These are phyloP conservation scores for Diacarnus erythraeanus DNA, from an alignment of 37 sponge, comb jelly and placozoan species.

Conservation along the genomic window DNA sequence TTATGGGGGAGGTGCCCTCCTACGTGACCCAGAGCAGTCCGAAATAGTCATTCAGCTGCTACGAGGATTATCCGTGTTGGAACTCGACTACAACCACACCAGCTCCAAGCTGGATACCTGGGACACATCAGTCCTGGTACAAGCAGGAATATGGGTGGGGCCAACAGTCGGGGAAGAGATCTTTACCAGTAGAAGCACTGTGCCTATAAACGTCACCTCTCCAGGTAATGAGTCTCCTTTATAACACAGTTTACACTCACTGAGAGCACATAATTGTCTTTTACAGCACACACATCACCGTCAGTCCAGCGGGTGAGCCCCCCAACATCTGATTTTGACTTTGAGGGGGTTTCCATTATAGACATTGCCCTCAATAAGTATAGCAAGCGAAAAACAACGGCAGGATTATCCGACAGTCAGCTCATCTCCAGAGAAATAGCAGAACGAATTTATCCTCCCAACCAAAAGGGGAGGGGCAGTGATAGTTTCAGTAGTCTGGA, in stretches of 20 bases:
- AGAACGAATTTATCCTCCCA: neutral
- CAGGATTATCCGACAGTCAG: slow-evolving; percentile 16
- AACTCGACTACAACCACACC: slow-evolving; percentile 42
- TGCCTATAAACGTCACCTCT: neutral
- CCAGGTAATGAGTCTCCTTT: neutral
- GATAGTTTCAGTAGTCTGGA: neutral
- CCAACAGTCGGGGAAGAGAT: neutral
- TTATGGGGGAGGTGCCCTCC: slow-evolving; percentile 34
- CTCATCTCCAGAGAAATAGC: slow-evolving; percentile 19
- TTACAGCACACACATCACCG: neutral
- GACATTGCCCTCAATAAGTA: slow-evolving; percentile 30
- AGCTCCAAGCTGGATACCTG: slow-evolving; percentile 30
- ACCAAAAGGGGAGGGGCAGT: neutral
- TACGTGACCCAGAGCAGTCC: slow-evolving; percentile 36
- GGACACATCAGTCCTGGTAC: slow-evolving; percentile 31
- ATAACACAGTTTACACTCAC: no score
- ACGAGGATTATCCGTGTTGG: slow-evolving; percentile 27
- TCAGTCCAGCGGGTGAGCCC: slow-evolving; percentile 27
- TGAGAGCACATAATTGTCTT: neutral
- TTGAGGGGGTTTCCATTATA: slow-evolving; percentile 21
- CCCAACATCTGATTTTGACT: slow-evolving; percentile 30
- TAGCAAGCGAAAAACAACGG: slow-evolving; percentile 4
- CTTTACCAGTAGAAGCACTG: neutral
- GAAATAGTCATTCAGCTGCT: slow-evolving; percentile 41
- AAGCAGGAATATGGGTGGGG: slow-evolving; percentile 40